Base-by-base conservation (phyloP, 1,140 invertebrate genomes). In the Monomorium pharaonis region DNA sequence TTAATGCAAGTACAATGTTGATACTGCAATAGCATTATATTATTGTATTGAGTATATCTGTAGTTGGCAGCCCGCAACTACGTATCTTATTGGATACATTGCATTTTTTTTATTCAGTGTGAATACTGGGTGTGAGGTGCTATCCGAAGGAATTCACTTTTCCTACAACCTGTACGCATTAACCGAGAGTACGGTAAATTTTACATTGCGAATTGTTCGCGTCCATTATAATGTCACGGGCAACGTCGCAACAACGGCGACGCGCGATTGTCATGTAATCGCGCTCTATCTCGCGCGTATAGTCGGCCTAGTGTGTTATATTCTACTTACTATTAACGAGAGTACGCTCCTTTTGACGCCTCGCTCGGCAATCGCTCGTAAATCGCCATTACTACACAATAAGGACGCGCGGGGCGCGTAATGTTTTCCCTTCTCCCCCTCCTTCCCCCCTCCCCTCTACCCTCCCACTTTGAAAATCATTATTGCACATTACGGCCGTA, bases 311-410 rank as follows among this genome's bases (percentile, higher is more conserved):
- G 63, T 75, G 80, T 89, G n/a, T n/a, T n/a, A n/a, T 89, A 83
- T 89, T 47, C 67, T 42, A 18, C 67, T 70, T 18, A n/a, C 42
- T 74, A 83, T 83, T 83, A 83, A 83, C 67, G 9, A 83, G 65
- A 72, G 70, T 58, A 72, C 51, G 37, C 51, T 86, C 63, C 58
- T 80, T 84, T 86, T 84, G 83, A 89, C 78, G 88, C 80, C 75
- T 54, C 42, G 85, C 75, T 54, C 42, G 85, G 49, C 72, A 69
- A 80, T 84, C 80, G 85, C 88, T 85, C 89, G 80, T 90, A 90
- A 90, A 90, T 87, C 85, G 78, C 58, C 85, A 86, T 90, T 90
- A 90, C 78, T 84, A 76, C 74, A 74, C 77, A 86, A 86, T 89
- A 87, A 89, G 77, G 60, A n/a, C n/a, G 69, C 81, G 81, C 85